These are phyloP conservation scores for Archivesica marissinica DNA, from an alignment of 1,140 invertebrate species.

Conservation along the genomic window DNA sequence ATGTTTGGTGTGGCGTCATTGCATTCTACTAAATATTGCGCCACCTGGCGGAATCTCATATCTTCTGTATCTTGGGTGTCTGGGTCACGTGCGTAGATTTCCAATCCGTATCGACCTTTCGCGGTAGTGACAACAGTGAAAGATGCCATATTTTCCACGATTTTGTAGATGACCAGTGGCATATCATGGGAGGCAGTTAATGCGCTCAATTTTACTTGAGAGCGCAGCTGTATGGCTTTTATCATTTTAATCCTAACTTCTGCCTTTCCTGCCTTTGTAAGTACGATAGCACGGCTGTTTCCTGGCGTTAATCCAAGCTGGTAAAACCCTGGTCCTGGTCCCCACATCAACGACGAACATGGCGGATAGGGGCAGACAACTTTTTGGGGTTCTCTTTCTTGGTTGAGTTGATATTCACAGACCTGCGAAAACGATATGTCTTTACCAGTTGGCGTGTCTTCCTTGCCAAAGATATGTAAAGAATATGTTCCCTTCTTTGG, in stretches of 20 bases:
- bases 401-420: slow-evolving; percentile 82
- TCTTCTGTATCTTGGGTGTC: slow-evolving; percentile 79
- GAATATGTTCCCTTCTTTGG: slow-evolving; percentile 81
- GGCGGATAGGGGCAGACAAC: slow-evolving; percentile 80
- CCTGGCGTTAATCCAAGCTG: slow-evolving; percentile 78
- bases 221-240: slow-evolving; percentile 56
- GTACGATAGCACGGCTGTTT: slow-evolving; percentile 77
- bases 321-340: slow-evolving; percentile 77
- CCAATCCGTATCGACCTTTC: slow-evolving; percentile 83
- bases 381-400: slow-evolving; percentile 68
- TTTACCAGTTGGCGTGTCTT: slow-evolving; percentile 80
- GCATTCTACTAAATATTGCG: slow-evolving; percentile 82
- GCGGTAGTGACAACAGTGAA: slow-evolving; percentile 81
- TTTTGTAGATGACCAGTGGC: slow-evolving; percentile 68
- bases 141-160: slow-evolving; percentile 77
- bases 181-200: slow-evolving; percentile 5
- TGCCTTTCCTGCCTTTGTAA: slow-evolving; percentile 75
- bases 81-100: slow-evolving; percentile 83
- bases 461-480: slow-evolving; percentile 83
- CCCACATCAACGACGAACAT: slow-evolving; percentile 82
- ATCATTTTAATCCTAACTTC: slow-evolving; percentile 73
- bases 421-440: slow-evolving; percentile 83
- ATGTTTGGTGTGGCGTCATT: slow-evolving; percentile 76
- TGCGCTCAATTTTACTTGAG: slow-evolving; percentile 51
- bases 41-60: slow-evolving; percentile 81